Conservation (phyloP, 2,888 invertebrate species). For the Fragum whitleyi region DNA sequence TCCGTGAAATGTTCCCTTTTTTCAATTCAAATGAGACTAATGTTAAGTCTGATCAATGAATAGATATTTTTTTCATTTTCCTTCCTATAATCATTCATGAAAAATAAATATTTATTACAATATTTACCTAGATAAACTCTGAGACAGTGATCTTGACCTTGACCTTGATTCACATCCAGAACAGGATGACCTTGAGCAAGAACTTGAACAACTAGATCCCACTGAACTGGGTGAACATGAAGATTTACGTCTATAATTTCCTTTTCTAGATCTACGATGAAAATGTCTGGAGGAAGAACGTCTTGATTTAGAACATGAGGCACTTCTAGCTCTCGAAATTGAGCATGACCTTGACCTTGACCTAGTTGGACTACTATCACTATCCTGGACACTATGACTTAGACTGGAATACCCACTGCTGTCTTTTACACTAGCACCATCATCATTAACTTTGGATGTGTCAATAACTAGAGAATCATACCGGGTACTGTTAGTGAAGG, state of each 20-base stretch:
- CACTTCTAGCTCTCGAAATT: neutral
- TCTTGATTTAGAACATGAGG: slow-evolving; percentile 13
- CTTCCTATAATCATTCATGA: no score
- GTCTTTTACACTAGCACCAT: slow-evolving; percentile 51
- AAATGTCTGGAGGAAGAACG: slow-evolving; percentile 25
- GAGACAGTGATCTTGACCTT: slow-evolving; percentile 43
- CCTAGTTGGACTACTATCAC: slow-evolving; percentile 53
- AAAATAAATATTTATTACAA: neutral
- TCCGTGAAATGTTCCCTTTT: no score
- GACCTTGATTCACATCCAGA: slow-evolving; percentile 44
- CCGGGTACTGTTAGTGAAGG: slow-evolving; percentile 83
- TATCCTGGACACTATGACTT: slow-evolving; percentile 49
- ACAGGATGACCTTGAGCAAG: slow-evolving; percentile 61
- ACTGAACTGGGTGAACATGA: slow-evolving; percentile 68
- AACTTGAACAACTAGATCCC: slow-evolving; percentile 62
- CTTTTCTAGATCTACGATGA: slow-evolving; percentile 20
- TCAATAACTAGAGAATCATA: slow-evolving; percentile 71
- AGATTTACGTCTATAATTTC: slow-evolving; percentile 33
- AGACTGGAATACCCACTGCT: slow-evolving; percentile 71
- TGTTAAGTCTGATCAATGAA: no score
- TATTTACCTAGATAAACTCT: slow-evolving; percentile 28
- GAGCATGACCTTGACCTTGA: slow-evolving; percentile 54
- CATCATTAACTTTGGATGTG: slow-evolving; percentile 55
- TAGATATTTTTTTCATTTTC: no score
- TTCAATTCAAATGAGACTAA: no score